A percentile compares a stretch with the other conserved stretches of the same genome.
Evolutionary conservation across 2,113 vertebrate species (phyloP).

Genomic region (Herpetotheres cachinnans): DNA sequence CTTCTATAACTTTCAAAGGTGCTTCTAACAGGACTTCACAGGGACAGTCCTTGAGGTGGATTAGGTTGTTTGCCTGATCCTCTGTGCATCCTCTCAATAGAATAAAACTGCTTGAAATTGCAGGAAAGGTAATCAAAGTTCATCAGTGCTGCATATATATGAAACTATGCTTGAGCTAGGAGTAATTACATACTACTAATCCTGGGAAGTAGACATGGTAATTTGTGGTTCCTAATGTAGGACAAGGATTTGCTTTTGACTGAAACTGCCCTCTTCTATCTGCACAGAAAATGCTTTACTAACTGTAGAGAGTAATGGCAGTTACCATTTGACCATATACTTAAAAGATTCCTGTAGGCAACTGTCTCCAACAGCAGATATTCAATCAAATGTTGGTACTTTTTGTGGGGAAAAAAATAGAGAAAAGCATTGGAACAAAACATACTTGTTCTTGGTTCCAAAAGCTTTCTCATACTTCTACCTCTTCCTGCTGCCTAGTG

Average conservation of each 20-base stretch:
- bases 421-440: neutral
- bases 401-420: neutral
- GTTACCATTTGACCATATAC: neutral
- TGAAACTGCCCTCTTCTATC: neutral
- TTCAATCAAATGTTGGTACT: neutral
- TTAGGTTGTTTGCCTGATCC: neutral
- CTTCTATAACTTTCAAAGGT: neutral
- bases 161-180: neutral
- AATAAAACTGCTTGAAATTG: neutral
- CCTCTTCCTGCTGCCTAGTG: neutral
- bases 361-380: neutral
- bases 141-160: neutral
- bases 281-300: neutral
- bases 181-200: conserved; percentile 59
- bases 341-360: neutral
- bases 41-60: neutral
- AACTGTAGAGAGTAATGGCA: neutral
- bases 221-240: conserved; percentile 46
- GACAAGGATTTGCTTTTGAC: conserved; percentile 6
- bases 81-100: neutral
- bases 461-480: neutral
- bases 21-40: neutral
- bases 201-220: conserved; percentile 15
- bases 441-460: neutral
- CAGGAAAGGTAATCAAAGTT: conserved; percentile 8